Evolutionary conservation across 2,113 vertebrate genomes (phyloP), one percentile per base, ranked within the genome.

Genomic region (Cnemophilus loriae): DNA sequence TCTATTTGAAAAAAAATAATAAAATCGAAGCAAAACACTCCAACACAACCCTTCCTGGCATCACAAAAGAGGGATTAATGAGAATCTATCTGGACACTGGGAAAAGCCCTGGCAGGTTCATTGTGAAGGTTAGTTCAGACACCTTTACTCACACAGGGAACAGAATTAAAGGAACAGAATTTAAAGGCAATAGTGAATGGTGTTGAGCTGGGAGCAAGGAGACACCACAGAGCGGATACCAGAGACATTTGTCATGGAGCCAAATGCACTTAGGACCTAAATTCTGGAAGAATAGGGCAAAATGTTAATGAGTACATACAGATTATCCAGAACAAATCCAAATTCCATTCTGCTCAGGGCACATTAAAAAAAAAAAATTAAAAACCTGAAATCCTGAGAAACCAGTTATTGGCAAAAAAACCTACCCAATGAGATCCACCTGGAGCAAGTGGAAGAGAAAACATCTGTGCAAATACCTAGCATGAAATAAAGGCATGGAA

Each of bases 401-500:
- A 85, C 5, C 16, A 53, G 28, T 30, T 33, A 37, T 3, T n/a
- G 47, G 70, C 42, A 13, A 68, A 78, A 74, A 59, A 81, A 6
- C 6, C 7, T 3, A 49, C 3, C 56, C 56, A n/a, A 61, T 57
- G 57, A 68, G 68, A 73, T 84, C 68, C 73, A 91, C 60, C 64
- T 91, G 80, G 68, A 86, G 33, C 35, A 80, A 53, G 2, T 67
- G 60, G 68, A 77, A 87, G 74, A 2, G 2, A 60, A 87, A 94
- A 77, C 55, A 89, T 67, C 89, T 61, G 77, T 89, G 84, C 39
- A 92, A 96, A 91, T n/a, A 84, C 53, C 61, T 74, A 41, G 39
- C 47, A 89, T 86, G 91, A 96, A 92, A 80, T 47, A 83, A 65
- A 87, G 7, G 84, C 91, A 80, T 30, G 76, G 90, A 84, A 91